Conservation (phyloP, 2,113 vertebrate species). For the Pantherophis guttatus region DNA sequence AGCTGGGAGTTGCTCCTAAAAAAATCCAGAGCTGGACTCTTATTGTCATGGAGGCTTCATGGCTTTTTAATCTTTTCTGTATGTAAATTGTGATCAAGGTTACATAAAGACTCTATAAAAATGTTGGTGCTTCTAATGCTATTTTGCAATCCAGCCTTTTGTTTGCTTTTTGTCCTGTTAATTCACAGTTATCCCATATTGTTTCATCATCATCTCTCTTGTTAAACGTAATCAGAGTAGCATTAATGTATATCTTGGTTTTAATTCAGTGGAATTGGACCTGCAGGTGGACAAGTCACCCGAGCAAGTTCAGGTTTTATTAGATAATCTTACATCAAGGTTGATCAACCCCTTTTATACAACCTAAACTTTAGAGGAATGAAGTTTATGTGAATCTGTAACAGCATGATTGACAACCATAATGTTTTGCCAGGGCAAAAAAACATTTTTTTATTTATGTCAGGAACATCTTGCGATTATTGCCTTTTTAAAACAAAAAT, state of each 20-base stretch:
- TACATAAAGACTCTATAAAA: neutral
- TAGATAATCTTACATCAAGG: neutral
- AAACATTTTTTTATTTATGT: neutral
- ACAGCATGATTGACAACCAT: neutral
- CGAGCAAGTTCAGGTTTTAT: neutral
- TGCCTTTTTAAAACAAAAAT: neutral
- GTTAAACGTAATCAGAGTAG: neutral
- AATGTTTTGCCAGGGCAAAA: neutral
- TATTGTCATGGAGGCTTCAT: neutral
- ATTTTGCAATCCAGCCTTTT: neutral
- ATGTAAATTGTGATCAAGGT: neutral
- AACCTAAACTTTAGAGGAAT: neutral
- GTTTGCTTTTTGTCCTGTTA: neutral
- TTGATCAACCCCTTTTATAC: neutral
- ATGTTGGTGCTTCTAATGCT: neutral
- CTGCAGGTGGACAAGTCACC: neutral
- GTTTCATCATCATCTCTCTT: neutral
- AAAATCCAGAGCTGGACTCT: constrained; percentile 1
- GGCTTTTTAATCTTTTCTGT: neutral
- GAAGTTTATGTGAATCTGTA: neutral
- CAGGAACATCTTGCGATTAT: neutral
- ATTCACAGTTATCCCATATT: neutral
- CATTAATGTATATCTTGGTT: neutral
- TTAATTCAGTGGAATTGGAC: neutral
- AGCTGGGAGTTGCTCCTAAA: neutral